Evolutionary conservation across 2,888 invertebrate species (phyloP), one percentile per base, ranked within the genome.

Genomic region (Campaea margaritaria): DNA sequence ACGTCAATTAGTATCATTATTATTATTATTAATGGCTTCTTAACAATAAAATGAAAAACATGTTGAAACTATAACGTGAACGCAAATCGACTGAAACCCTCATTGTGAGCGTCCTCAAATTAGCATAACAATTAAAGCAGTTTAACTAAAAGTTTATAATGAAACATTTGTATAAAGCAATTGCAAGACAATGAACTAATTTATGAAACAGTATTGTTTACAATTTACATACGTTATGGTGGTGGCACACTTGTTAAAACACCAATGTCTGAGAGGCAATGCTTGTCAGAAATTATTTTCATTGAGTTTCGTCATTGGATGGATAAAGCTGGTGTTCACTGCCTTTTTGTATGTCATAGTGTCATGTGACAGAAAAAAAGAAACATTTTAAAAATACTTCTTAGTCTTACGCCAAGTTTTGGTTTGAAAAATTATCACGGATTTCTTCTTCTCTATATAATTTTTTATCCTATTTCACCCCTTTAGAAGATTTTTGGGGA

Each of bases 1-100:
- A 71, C 79, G 78, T 83, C 79, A 81, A 83, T 83, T 82, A 81
- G 75, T 74, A 75, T 76, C 78, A 82, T 83, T 79, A 76, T 83
- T 82, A 81, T 75, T 74, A 75, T 76, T 78, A 82, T 83, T 79
- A 76, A 78, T 76, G 69, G 65, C 53, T 28, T 64, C 56, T 56
- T 27, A 72, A 78, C 69, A 78, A 78, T 72, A 56, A 57, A 62
- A 64, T 64, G 72, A 70, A 82, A 82, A 78, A 81, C 70, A 78
- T 70, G 66, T 73, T 72, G 68, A 67, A 77, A 75, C 70, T 61
- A 57, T 56, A 28, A 61, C 53, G 60, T 48, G 54, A 55, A 74
- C 69, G 75, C 73, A 75, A 74, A 77, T 73, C 75, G 73, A 70
- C 69, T 76, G 69, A 67, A 72, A 72, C 67, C 7, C 69, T 65